A percentile compares a stretch with the other conserved stretches of the same genome.
phyloP scores from a whole-genome alignment of 2,888 invertebrate genomes.

The Meteorus cinctellus region DNA sequence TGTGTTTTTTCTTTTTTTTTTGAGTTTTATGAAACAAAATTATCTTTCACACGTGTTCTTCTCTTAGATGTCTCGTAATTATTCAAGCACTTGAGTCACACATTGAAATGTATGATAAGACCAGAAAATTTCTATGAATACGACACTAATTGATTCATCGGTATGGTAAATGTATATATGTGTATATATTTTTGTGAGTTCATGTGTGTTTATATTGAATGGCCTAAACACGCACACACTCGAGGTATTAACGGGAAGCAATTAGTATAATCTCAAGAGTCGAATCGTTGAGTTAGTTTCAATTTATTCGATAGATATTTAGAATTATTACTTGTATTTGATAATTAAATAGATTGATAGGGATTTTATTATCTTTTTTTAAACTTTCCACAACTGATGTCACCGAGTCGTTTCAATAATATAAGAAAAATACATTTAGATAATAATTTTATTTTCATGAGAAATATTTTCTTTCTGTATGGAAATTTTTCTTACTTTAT shows the following conservation, averaged over 20 bases:
- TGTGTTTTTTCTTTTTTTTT: too few species aligned
- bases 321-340: background rate
- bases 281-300: background rate
- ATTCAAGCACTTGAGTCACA: background rate
- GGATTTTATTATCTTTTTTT: too few species aligned
- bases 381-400: too few species aligned
- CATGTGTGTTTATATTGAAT: background rate
- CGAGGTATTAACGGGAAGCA: background rate
- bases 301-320: background rate
- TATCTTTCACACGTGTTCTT: background rate
- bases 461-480: too few species aligned
- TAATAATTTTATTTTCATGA: too few species aligned
- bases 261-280: background rate
- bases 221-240: background rate
- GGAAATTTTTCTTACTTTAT: too few species aligned
- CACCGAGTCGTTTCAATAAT: too few species aligned
- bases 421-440: too few species aligned
- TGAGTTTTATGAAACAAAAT: too few species aligned
- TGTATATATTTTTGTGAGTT: background rate
- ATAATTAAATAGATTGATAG: background rate
- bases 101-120: too few species aligned
- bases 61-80: background rate
- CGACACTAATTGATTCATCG: background rate
- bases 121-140: background rate
- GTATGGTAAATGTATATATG: background rate